Evolutionary conservation across 2,113 vertebrate species (phyloP), one percentile per base, ranked within the genome.

Genomic region (Entosphenus tridentatus): DNA sequence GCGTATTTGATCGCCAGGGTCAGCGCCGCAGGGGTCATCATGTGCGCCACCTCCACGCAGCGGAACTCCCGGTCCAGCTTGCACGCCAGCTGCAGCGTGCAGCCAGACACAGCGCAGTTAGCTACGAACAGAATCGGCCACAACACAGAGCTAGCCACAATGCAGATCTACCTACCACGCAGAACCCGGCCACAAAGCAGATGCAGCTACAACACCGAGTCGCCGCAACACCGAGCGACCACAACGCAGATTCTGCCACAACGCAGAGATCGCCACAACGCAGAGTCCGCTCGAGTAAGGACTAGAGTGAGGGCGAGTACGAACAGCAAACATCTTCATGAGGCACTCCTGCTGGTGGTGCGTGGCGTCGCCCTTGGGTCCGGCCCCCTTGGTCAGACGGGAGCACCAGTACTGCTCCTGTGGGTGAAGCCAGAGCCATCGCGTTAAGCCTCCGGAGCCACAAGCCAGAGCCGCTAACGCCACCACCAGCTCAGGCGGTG

Each of bases 271-370:
- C 21, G 39, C 39, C 39, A 39, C 39, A 39, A 39, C 39, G 6
- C 39, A 39, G 5, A 39, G 21, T 21, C 2, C 21, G 21, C 21
- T 39, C 39, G 39, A 39, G 39, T 39, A 39, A 39, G 39, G 39
- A 39, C 39, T 39, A 39, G 39, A 39, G 39, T 39, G 39, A 39
- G 39, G 39, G 54, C 14, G 55, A 56, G 57, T 54, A 84, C 90
- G 90, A 72, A 98, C 93, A 1, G 92, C 93, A 76, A 98, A 88
- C 83, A 98, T 86, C 79, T 95, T 98, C 84, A 98, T 89, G 69
- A 98, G 71, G 68, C 95, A 81, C 73, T 90, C 88, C 73, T 98
- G 90, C 72, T 96, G 89, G 68, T 92, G 84, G 74, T 2, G 81
- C 78, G 70, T 76, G 8, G 87, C 85, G 71, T 90, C 83, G 2